A percentile compares a stretch with the other conserved stretches of the same genome.
phyloP scores from a whole-genome alignment of 2,888 invertebrate species.

The Branchinecta sandiegonensis region DNA sequence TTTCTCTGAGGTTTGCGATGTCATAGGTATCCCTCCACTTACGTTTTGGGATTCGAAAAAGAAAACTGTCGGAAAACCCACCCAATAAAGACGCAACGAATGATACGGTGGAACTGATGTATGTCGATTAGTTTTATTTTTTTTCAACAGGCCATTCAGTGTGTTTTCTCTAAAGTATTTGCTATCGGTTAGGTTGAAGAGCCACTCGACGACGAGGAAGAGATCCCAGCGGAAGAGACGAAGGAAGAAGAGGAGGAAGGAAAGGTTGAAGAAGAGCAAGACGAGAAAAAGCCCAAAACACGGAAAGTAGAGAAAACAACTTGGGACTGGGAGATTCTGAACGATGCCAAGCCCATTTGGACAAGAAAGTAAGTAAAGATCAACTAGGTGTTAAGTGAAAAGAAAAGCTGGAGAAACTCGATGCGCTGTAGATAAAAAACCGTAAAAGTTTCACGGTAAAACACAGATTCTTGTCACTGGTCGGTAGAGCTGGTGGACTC shows the following conservation, averaged over 20 bases:
- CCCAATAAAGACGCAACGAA: too few relatives aligned
- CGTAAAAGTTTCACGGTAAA: too few relatives aligned
- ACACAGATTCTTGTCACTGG: too few relatives aligned
- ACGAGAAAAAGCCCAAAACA: constrained; percentile 54
- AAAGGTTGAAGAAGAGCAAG: constrained; percentile 40
- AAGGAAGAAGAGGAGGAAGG: constrained; percentile 43
- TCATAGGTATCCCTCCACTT: too few relatives aligned
- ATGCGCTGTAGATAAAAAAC: not conserved
- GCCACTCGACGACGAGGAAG: constrained; percentile 39
- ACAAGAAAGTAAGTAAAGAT: constrained; percentile 55
- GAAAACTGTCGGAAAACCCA: too few relatives aligned
- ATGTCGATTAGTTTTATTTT: too few relatives aligned
- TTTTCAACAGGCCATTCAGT: too few relatives aligned
- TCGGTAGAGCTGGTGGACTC: too few relatives aligned
- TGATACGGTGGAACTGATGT: too few relatives aligned
- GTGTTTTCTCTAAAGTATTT: too few relatives aligned
- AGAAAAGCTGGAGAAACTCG: not conserved
- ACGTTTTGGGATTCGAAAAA: too few relatives aligned
- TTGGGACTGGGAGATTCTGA: constrained; percentile 95
- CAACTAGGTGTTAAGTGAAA: not conserved
- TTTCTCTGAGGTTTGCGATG: too few relatives aligned
- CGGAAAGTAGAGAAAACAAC: constrained; percentile 84
- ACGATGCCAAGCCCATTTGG: constrained; percentile 98
- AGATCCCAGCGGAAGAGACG: constrained; percentile 34
- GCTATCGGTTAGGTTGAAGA: constrained; percentile 37